Evolutionary conservation across 2,797 vertebrate genomes (phyloP).

Genomic region (Lacerta agilis): DNA sequence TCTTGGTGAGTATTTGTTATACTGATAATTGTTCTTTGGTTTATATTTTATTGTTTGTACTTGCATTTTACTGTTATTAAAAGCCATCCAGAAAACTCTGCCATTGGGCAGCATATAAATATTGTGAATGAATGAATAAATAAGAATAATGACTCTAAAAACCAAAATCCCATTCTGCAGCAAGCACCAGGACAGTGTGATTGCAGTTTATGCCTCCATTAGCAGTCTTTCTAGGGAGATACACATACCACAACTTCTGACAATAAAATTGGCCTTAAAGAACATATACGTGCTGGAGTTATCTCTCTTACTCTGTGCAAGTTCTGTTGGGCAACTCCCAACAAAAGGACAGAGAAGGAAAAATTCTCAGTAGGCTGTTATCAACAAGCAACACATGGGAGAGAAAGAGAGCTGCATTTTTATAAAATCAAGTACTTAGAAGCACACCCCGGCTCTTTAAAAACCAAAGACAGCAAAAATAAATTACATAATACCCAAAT

Average conservation of each 20-base stretch:
- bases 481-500: slow-evolving; percentile 48
- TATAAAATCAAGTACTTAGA: slow-evolving; percentile 8
- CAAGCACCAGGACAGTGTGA: too few relatives aligned
- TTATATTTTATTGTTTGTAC: not conserved
- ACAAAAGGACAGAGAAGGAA: not conserved
- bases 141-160: not conserved
- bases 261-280: not conserved
- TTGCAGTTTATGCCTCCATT: not conserved
- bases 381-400: slow-evolving; percentile 12
- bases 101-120: not conserved
- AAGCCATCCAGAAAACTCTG: not conserved
- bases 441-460: not conserved
- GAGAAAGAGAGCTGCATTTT: slow-evolving; percentile 40
- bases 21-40: not conserved
- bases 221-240: not conserved
- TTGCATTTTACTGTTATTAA: not conserved
- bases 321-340: not conserved
- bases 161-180: too few relatives aligned
- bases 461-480: not conserved
- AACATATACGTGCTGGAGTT: not conserved
- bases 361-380: not conserved
- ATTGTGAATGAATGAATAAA: not conserved
- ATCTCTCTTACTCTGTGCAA: not conserved
- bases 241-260: not conserved
- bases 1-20: not conserved